Conservation (phyloP, 2,113 vertebrate genomes). For the Dipodomys stephensi region DNA sequence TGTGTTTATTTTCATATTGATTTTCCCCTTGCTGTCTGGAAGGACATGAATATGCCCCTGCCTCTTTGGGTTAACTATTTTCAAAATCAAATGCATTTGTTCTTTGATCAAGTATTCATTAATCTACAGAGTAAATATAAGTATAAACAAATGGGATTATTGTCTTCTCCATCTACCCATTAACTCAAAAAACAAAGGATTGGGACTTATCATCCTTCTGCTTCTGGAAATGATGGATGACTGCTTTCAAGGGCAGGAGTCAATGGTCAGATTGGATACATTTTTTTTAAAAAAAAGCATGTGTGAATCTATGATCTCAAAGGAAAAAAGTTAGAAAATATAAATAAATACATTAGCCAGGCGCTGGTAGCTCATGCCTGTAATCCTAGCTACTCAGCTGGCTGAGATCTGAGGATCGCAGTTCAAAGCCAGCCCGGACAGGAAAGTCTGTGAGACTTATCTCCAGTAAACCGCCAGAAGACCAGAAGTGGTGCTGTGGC, state of each 20-base stretch:
- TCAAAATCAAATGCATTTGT: constrained; percentile 43
- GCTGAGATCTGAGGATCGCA: no score
- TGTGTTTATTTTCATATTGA: constrained; percentile 22
- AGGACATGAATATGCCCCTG: neutral
- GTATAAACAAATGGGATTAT: neutral
- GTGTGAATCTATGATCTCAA: neutral
- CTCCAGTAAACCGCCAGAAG: no score
- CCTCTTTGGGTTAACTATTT: constrained; percentile 16
- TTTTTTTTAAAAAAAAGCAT: neutral
- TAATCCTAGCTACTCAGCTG: no score
- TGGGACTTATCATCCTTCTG: neutral
- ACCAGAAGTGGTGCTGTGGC: no score
- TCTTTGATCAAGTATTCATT: constrained; percentile 11
- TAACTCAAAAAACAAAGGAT: constrained; percentile 46
- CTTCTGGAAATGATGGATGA: neutral
- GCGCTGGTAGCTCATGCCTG: no score
- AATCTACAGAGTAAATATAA: constrained; percentile 30
- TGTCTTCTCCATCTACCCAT: constrained; percentile 4
- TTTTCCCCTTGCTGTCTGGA: constrained; percentile 11
- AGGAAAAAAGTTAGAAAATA: constrained; percentile 35
- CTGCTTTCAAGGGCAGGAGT: neutral
- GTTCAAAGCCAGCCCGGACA: no score
- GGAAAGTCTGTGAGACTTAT: no score
- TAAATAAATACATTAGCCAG: neutral
- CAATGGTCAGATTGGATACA: neutral